A percentile compares a stretch with the other conserved stretches of the same genome.
phyloP scores from a whole-genome alignment of 2,797 vertebrate genomes.

The Morus bassanus region DNA sequence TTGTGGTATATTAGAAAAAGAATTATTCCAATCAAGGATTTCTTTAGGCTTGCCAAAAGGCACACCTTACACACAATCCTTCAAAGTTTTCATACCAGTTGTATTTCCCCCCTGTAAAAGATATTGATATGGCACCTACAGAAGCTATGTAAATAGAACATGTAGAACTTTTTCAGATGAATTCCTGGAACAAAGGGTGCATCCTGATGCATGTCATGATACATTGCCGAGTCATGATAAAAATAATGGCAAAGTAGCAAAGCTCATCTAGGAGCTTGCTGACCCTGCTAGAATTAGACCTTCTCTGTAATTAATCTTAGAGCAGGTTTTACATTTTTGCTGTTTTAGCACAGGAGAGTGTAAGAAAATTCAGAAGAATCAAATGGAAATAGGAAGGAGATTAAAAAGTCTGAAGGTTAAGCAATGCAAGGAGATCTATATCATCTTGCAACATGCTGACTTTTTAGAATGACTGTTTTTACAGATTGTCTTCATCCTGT shows the following conservation, averaged over 20 bases:
- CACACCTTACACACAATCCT: neutral
- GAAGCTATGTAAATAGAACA: neutral
- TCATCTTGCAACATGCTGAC: neutral
- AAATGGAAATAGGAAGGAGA: neutral
- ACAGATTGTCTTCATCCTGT: neutral
- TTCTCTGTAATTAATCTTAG: constrained; percentile 31
- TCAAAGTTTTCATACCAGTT: neutral
- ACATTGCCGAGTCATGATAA: neutral
- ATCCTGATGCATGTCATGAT: neutral
- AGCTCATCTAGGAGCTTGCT: neutral
- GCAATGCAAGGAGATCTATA: neutral
- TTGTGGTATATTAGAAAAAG: neutral
- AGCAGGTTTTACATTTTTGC: neutral
- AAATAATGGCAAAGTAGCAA: neutral
- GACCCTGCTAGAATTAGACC: neutral
- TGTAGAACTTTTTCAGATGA: neutral
- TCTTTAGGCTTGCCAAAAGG: neutral
- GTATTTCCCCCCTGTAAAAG: neutral
- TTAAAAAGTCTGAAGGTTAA: constrained; percentile 26
- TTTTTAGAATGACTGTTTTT: neutral
- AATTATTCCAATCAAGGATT: neutral
- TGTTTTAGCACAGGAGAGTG: neutral
- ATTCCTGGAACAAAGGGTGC: neutral
- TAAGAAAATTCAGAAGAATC: constrained; percentile 1
- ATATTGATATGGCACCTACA: neutral